These are phyloP conservation scores for Salticus scenicus DNA, from an alignment of 2,888 invertebrate species.

Conservation along the genomic window DNA sequence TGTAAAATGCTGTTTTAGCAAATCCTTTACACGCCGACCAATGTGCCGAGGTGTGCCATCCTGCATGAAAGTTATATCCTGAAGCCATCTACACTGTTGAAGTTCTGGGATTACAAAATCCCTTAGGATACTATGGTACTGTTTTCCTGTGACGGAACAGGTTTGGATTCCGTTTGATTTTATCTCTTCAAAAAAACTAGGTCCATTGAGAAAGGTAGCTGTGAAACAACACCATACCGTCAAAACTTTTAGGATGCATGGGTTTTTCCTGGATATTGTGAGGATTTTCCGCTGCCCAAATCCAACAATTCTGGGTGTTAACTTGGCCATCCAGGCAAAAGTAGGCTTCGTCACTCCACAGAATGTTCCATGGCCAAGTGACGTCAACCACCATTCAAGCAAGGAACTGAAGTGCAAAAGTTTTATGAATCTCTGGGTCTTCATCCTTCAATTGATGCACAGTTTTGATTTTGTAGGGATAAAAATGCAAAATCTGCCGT, in stretches of 20 bases:
- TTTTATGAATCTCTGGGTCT: not conserved
- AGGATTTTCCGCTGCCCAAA: slow-evolving; percentile 16
- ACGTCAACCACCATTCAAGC: not conserved
- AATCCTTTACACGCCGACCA: slow-evolving; percentile 23
- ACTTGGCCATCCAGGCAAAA: slow-evolving; percentile 2
- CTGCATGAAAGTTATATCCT: slow-evolving; percentile 26
- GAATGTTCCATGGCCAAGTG: not conserved
- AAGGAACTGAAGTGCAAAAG: not conserved
- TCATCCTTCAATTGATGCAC: not conserved
- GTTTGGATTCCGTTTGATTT: slow-evolving; percentile 20
- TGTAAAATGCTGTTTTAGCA: slow-evolving; percentile 8
- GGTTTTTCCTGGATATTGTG: not conserved
- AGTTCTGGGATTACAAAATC: not conserved
- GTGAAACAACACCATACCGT: slow-evolving; percentile 1
- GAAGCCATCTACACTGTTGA: slow-evolving; percentile 23
- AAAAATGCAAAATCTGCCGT: not conserved
- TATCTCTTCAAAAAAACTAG: slow-evolving; percentile 20
- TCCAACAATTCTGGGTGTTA: slow-evolving; percentile 25
- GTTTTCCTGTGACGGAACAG: slow-evolving; percentile 20
- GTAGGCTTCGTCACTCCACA: not conserved
- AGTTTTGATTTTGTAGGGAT: slow-evolving; percentile 21
- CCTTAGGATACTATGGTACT: slow-evolving; percentile 15
- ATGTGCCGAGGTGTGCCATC: not conserved
- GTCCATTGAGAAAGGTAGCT: not conserved
- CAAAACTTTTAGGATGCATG: slow-evolving; percentile 11